Conservation (phyloP, 2,797 vertebrate genomes). For the Chelmon rostratus region DNA sequence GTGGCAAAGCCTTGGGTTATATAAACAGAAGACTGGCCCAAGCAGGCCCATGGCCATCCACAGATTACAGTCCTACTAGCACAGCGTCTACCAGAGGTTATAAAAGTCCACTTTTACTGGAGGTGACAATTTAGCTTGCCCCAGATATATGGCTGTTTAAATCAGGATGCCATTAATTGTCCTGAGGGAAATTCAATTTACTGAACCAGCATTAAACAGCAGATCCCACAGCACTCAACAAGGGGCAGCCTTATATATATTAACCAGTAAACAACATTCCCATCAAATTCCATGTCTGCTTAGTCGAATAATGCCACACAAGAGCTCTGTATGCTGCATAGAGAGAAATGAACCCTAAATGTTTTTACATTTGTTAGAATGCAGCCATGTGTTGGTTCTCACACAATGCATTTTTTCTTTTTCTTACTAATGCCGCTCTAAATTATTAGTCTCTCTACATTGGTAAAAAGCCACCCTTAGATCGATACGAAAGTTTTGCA, state of each 20-base stretch:
- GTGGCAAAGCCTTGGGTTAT: constrained; percentile 28
- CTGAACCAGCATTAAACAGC: constrained; percentile 36
- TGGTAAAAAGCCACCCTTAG: neutral
- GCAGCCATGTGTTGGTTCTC: neutral
- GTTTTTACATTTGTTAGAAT: constrained; percentile 7
- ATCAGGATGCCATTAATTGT: constrained; percentile 36
- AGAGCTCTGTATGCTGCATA: constrained; percentile 13
- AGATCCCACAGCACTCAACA: constrained; percentile 39
- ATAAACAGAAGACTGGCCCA: constrained; percentile 26
- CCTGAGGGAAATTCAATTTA: constrained; percentile 54
- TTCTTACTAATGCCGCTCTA: neutral
- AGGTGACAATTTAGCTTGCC: constrained; percentile 15
- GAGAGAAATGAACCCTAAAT: neutral
- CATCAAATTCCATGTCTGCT: constrained; percentile 36
- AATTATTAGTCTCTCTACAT: neutral
- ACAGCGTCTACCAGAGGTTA: constrained; percentile 1
- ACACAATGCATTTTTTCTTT: neutral
- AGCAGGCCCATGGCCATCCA: constrained; percentile 19
- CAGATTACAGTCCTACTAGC: constrained; percentile 29
- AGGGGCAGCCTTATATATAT: constrained; percentile 37
- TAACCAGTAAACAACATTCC: constrained; percentile 66
- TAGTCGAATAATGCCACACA: constrained; percentile 18
- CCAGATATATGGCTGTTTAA: constrained; percentile 33
- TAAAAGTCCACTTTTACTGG: constrained; percentile 26
- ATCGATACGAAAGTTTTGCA: constrained; percentile 3